Conservation (phyloP, 2,797 vertebrate species). For the Sarcophilus harrisii region DNA sequence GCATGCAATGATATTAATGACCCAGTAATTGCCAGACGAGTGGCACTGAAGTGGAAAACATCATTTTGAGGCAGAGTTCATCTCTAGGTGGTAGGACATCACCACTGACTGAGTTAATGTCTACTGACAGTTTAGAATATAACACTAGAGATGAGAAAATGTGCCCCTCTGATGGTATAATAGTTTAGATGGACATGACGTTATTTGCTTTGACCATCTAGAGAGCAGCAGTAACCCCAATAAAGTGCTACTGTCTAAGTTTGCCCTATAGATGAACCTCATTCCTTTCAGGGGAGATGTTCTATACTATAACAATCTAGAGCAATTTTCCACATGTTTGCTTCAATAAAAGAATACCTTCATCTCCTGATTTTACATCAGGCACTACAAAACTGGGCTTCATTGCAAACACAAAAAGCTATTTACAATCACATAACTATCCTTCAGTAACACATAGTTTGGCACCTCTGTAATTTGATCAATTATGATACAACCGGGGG, state of each 20-base stretch:
- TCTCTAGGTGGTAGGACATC: constrained; percentile 87
- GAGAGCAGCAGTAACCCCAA: constrained; percentile 79
- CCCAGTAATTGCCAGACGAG: constrained; percentile 85
- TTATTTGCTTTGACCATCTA: constrained; percentile 84
- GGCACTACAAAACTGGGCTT: constrained; percentile 73
- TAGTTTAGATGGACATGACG: constrained; percentile 79
- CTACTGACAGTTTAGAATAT: constrained; percentile 87
- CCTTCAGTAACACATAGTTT: constrained; percentile 79
- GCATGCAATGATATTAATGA: constrained; percentile 91
- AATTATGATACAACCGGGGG: constrained; percentile 69
- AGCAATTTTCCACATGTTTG: constrained; percentile 87
- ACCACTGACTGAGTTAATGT: constrained; percentile 87
- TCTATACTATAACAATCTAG: constrained; percentile 81
- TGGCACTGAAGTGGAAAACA: constrained; percentile 88
- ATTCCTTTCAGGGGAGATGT: constrained; percentile 79
- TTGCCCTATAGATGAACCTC: constrained; percentile 83
- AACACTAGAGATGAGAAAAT: constrained; percentile 83
- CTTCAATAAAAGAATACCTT: constrained; percentile 86
- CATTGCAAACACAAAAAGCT: constrained; percentile 81
- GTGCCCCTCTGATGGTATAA: constrained; percentile 76
- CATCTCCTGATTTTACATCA: constrained; percentile 81
- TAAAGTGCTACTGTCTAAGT: constrained; percentile 77
- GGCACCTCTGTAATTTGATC: constrained; percentile 71
- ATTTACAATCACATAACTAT: constrained; percentile 87
- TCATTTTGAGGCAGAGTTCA: constrained; percentile 86